Percentiles rank a stretch among this genome's conserved stretches.
Evolutionary conservation across 1,140 invertebrate genomes (phyloP).

Genomic region (Papilio dardanus): DNA sequence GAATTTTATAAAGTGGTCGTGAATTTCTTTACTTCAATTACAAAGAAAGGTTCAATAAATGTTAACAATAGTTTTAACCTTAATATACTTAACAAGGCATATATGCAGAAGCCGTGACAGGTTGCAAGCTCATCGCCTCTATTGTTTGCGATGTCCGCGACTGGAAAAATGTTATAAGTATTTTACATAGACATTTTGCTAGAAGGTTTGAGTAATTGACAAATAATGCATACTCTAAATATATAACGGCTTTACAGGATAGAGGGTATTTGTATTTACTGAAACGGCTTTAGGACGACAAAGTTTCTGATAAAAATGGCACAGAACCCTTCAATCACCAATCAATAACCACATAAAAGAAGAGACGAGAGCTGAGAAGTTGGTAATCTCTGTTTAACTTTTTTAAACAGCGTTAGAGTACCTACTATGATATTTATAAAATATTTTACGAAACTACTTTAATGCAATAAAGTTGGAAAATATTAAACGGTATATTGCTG

Average conservation of each 20-base stretch:
- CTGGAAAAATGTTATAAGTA: constrained; percentile 7
- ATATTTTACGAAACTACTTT: not conserved
- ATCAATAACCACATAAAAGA: too few relatives aligned
- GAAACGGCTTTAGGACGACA: not conserved
- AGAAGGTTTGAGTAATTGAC: not conserved
- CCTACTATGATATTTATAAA: not conserved
- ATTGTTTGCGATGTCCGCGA: constrained; percentile 2
- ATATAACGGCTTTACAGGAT: not conserved
- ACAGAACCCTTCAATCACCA: too few relatives aligned
- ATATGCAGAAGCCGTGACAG: constrained; percentile 10
- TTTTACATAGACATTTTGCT: not conserved
- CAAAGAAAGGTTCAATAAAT: not conserved
- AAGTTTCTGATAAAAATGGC: too few relatives aligned
- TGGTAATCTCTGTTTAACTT: not conserved
- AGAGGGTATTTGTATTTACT: not conserved
- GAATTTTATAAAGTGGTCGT: too few relatives aligned
- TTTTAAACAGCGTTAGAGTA: not conserved
- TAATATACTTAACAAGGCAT: constrained; percentile 11
- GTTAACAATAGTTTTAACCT: not conserved
- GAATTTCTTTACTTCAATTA: not conserved
- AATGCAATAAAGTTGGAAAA: not conserved
- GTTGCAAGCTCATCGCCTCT: constrained; percentile 3
- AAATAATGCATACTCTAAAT: not conserved
- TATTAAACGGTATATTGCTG: not conserved
- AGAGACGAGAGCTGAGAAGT: too few relatives aligned